A percentile compares a stretch with the other conserved stretches of the same genome.
These are phyloP conservation scores for Plemyria rubiginata DNA, from an alignment of 2,888 invertebrate species.

Conservation along the genomic window DNA sequence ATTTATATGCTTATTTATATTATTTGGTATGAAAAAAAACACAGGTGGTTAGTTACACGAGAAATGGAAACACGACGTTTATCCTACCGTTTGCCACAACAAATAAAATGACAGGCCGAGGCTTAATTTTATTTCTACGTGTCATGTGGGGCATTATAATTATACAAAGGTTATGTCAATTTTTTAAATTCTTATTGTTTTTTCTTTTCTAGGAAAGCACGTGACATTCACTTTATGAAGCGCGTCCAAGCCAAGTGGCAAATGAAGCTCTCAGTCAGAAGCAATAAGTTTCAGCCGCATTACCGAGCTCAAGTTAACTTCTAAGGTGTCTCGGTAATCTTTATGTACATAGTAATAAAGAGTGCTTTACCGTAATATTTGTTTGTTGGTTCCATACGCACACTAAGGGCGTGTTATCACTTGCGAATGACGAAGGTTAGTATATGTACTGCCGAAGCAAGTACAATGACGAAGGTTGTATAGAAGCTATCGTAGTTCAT, in stretches of 20 bases:
- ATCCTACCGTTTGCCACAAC: no score
- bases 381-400: slow-evolving; percentile 21
- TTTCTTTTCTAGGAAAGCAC: slow-evolving; percentile 87
- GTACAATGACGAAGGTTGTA: background rate
- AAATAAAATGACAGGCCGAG: no score
- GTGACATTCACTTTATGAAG: slow-evolving; percentile 94
- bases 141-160: no score
- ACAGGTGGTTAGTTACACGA: no score
- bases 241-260: slow-evolving; percentile 90
- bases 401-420: slow-evolving; percentile 8
- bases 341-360: slow-evolving; percentile 35
- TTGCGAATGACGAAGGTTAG: slow-evolving; percentile 1
- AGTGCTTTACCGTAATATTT: slow-evolving; percentile 24
- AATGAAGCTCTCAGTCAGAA: slow-evolving; percentile 90
- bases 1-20: no score
- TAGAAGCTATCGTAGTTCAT: background rate
- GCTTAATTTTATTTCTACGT: no score
- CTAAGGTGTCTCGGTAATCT: slow-evolving; percentile 74
- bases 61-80: no score
- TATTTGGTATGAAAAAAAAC: no score
- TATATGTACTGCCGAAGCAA: no score
- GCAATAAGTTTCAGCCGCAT: slow-evolving; percentile 93
- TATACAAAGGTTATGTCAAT: no score
- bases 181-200: no score
- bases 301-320: slow-evolving; percentile 93